Conservation (phyloP, 1,140 invertebrate genomes). For the Drosophila neocordata region DNA sequence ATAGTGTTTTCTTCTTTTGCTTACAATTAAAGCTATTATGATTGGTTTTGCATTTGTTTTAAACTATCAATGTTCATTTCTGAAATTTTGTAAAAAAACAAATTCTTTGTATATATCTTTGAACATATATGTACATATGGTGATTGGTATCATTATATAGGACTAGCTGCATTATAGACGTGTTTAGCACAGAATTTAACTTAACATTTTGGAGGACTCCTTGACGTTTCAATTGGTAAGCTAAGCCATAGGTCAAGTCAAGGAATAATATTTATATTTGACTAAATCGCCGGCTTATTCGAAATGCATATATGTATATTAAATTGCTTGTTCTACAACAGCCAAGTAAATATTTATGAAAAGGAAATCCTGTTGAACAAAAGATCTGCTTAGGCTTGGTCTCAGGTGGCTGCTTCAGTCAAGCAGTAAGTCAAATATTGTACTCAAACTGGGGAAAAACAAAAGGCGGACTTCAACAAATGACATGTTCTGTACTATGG, state of each 20-base stretch:
- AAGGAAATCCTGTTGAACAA: conserved; percentile 8
- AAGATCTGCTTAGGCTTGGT: conserved; percentile 30
- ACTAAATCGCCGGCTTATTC: background rate
- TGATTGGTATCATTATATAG: too few relatives aligned
- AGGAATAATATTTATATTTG: too few relatives aligned
- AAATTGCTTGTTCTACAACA: background rate
- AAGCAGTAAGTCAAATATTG: conserved; percentile 42
- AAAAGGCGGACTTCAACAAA: conserved; percentile 15
- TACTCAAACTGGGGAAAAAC: conserved; percentile 46
- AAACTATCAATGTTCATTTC: too few relatives aligned
- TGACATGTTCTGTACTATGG: background rate
- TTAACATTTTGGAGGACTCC: background rate
- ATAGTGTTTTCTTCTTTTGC: too few relatives aligned
- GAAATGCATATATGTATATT: background rate
- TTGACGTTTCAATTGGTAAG: background rate
- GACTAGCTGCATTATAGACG: too few relatives aligned
- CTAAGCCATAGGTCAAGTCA: background rate
- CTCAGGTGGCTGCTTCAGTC: conserved; percentile 32
- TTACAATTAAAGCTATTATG: too few relatives aligned
- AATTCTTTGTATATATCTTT: too few relatives aligned
- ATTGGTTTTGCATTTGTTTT: too few relatives aligned
- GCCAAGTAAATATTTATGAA: conserved; percentile 9
- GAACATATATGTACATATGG: too few relatives aligned
- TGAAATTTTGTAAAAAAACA: too few relatives aligned
- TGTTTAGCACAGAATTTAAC: too few relatives aligned